Percentiles rank a stretch among this genome's conserved stretches.
phyloP scores from a whole-genome alignment of 2,888 invertebrate species.

The Leptinotarsa rubiginosa region DNA sequence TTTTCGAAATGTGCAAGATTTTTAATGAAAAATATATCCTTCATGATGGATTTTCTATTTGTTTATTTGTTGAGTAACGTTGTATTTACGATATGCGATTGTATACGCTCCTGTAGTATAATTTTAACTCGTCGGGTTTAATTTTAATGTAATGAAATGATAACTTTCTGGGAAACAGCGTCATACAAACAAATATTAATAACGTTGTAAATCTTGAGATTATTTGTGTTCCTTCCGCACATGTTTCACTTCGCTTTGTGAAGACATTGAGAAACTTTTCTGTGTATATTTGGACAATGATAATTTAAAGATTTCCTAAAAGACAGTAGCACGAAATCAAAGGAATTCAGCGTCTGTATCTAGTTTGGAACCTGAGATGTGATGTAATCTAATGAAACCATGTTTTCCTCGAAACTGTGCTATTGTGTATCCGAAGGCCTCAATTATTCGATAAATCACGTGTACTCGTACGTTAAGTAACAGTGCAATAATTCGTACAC shows the following conservation, averaged over 20 bases:
- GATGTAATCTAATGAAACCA: constrained; percentile 5
- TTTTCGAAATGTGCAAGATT: too few species aligned
- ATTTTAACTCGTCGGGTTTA: constrained; percentile 20
- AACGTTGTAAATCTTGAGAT: constrained; percentile 43
- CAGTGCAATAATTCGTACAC: too few species aligned
- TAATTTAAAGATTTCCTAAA: constrained; percentile 37
- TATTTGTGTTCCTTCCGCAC: constrained; percentile 45
- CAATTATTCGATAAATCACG: too few species aligned
- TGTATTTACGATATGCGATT: not conserved
- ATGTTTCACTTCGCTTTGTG: constrained; percentile 38
- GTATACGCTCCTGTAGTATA: not conserved
- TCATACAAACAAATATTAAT: constrained; percentile 44
- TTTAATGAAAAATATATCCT: too few species aligned
- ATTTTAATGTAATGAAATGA: constrained; percentile 37
- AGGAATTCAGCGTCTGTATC: constrained; percentile 32
- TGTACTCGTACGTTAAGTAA: too few species aligned
- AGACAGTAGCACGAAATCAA: constrained; percentile 42
- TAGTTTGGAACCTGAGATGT: not conserved
- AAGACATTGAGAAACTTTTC: constrained; percentile 38
- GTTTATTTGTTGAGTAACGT: too few species aligned
- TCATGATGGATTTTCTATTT: too few species aligned
- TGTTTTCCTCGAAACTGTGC: not conserved
- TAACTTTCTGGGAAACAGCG: constrained; percentile 36
- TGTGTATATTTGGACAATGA: constrained; percentile 37
- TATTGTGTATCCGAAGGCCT: not conserved